phyloP scores from a whole-genome alignment of 2,888 invertebrate genomes.

The Ceramica pisi region DNA sequence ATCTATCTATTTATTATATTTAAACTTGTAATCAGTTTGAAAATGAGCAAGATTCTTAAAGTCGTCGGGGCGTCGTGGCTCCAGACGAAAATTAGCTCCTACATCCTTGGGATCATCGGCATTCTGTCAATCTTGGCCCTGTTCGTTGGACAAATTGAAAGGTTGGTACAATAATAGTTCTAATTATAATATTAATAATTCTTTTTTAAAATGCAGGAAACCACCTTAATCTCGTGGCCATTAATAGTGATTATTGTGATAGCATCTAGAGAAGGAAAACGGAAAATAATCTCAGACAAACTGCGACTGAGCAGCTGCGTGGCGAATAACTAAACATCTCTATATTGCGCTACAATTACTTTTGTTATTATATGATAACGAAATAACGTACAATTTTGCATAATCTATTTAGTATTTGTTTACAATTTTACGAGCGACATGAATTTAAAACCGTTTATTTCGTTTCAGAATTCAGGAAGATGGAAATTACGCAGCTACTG shows the following conservation, averaged over 20 bases:
- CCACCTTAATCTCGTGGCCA: slow-evolving; percentile 6
- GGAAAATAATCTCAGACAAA: slow-evolving; percentile 37
- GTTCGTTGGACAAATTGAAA: slow-evolving; percentile 93
- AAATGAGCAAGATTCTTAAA: slow-evolving; percentile 92
- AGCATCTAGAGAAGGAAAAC: slow-evolving; percentile 22
- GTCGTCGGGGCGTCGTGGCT: slow-evolving; percentile 95
- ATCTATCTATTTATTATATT: slow-evolving; percentile 65
- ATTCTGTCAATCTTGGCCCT: slow-evolving; percentile 93
- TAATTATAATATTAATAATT: slow-evolving; percentile 25
- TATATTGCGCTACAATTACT: slow-evolving; percentile 35
- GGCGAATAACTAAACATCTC: slow-evolving; percentile 42
- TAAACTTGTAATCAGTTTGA: slow-evolving; percentile 60
- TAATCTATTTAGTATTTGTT: slow-evolving; percentile 19
- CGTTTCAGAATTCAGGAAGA: slow-evolving; percentile 92
- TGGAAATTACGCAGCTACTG: slow-evolving; percentile 94
- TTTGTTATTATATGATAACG: slow-evolving; percentile 43
- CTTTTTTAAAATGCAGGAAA: slow-evolving; percentile 44
- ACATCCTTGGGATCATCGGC: slow-evolving; percentile 93
- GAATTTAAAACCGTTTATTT: slow-evolving; percentile 18
- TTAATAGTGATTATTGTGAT: slow-evolving; percentile 34
- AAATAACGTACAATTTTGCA: slow-evolving; percentile 26
- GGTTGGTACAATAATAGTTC: slow-evolving; percentile 80
- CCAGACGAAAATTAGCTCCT: slow-evolving; percentile 94
- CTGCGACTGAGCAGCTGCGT: slow-evolving; percentile 36
- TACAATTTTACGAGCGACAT: slow-evolving; percentile 9